Evolutionary conservation across 2,797 vertebrate genomes (phyloP), one percentile per base, ranked within the genome.

Genomic region (Pipistrellus nathusii): DNA sequence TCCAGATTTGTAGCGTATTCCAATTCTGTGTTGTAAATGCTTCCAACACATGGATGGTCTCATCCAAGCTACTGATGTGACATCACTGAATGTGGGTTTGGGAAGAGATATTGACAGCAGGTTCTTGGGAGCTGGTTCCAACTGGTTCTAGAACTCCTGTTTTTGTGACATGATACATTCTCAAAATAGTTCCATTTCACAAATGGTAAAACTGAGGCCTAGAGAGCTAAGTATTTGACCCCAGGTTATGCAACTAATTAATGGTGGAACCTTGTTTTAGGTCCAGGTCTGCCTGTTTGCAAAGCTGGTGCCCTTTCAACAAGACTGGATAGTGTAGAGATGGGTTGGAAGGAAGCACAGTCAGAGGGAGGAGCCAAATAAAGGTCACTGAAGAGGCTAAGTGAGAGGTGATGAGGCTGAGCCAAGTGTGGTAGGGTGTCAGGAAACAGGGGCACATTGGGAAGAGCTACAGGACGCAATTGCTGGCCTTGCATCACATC

Each of bases 151-250:
- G 48, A 69, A 15, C 7, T 17, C 38, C 66, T 38, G 2, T 55
- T n/a, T 20, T 51, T 64, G 27, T 72, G 59, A 76, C 20, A 11
- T 21, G 73, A 14, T 66, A 55, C 21, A 77, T 84, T 86, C 30
- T 91, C 15, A 76, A 77, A 80, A 88, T 17, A 71, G 66, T 46
- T 92, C 62, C 10, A 30, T 78, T 89, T 88, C 25, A 76, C 27
- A 82, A 48, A 53, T 80, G 88, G 32, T 72, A 27, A 77, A 59
- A 41, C n/a, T 44, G 21, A 81, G 46, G 44, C 66, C 85, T 88
- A 92, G 55, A 71, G 21, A 85, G 62, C 12, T 1, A 55, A n/a
- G 11, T 81, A 80, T 66, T 92, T 96, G 69, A 66, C 25, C 46
- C 6, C 38, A n/a, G 64, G 14, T 77, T 73, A 41, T 20, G 8